A percentile compares a stretch with the other conserved stretches of the same genome.
Evolutionary conservation across 2,113 vertebrate species (phyloP).

Genomic region (Ctenodactylus gundi): DNA sequence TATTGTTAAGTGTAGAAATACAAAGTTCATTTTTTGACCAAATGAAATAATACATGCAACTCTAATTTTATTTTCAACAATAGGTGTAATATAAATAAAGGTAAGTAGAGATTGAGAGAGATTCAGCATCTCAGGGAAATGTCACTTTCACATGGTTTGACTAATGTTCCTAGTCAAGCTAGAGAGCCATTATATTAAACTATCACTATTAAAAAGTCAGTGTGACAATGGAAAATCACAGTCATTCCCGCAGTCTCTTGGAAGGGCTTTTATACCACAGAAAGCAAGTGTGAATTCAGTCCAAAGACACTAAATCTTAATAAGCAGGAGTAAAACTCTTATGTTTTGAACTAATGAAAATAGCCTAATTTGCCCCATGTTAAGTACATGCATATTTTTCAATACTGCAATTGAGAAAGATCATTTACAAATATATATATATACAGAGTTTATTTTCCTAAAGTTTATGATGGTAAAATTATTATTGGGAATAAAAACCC

Average conservation of each 20-base stretch:
- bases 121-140: conserved; percentile 28
- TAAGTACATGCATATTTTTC: not conserved
- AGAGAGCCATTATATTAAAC: conserved; percentile 47
- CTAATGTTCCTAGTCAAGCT: conserved; percentile 52
- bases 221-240: not conserved
- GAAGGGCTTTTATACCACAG: not conserved
- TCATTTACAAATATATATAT: not conserved
- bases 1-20: not conserved
- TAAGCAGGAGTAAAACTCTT: not conserved
- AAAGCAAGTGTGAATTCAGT: conserved; percentile 35
- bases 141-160: conserved; percentile 58
- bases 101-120: not conserved
- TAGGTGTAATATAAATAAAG: not conserved
- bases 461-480: not conserved
- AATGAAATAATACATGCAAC: not conserved
- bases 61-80: conserved; percentile 28
- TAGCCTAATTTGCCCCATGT: not conserved
- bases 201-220: conserved; percentile 1
- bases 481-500: not conserved
- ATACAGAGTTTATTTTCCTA: not conserved
- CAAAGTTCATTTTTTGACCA: not conserved
- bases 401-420: not conserved
- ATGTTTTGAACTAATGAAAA: conserved; percentile 39
- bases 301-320: conserved; percentile 11
- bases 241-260: not conserved